Base-by-base conservation (phyloP, 2,113 vertebrate genomes). In the Archocentrus centrarchus region DNA sequence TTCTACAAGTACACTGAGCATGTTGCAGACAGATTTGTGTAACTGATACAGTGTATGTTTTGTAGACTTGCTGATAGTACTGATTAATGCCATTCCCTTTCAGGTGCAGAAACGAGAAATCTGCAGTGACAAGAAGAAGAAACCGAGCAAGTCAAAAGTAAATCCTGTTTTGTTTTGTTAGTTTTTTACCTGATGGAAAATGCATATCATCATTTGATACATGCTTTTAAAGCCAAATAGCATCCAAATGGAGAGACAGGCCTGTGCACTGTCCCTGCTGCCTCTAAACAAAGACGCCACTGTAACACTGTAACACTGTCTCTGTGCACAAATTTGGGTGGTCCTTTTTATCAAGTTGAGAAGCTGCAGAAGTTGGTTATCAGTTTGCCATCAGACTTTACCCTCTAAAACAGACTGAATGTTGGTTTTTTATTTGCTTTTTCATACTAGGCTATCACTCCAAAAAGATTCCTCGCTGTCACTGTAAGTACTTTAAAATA, bases 401-500 rank as follows among this genome's bases (percentile, higher is more conserved):
- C 7, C 20, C 57, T 50, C 14, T 59, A 3, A 62, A 53, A 7
- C 41, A 37, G 64, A 47, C 10, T 0, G 5, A 24, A 11, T 2
- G 0, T 32, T 80, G 32, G 1, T 7, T 35, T 35, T 35, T 35
- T 35, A 2, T 30, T 30, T 81, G 79, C 35, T 66, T 59, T 14
- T 1, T 84, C 62, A 62, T 88, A 82, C 22, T 73, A 99, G 98
- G 96, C 97, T 63, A 98, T 99, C 85, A 99, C 98, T 92, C 98
- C 98, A 80, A 99, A 99, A 92, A 97, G 98, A 93, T 96, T 99
- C 78, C 94, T 99, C 15, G 97, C 97, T 68, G 98, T 98, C 83
- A 97, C 97, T 5, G 98, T 99, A 94, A 97, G 98, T 70, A 37
- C 50, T 77, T 77, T 2, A 70, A 64, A 44, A 37, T 35, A 32